Conservation (phyloP, 2,888 invertebrate species). For the Pyrgus malvae region DNA sequence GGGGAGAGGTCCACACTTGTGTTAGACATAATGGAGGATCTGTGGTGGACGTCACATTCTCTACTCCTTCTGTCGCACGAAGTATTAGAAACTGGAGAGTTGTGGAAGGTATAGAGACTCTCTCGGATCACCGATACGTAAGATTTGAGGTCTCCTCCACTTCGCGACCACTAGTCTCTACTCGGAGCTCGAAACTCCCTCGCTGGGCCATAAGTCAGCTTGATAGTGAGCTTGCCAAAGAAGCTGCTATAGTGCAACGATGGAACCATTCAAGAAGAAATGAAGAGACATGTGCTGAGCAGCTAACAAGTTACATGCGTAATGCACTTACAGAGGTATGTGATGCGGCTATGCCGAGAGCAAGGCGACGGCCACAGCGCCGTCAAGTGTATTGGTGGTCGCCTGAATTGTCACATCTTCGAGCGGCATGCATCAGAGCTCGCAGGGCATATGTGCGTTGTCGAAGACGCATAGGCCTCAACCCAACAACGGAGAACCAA, state of each 20-base stretch:
- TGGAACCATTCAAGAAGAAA: constrained; percentile 6
- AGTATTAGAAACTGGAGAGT: neutral
- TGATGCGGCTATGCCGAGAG: constrained; percentile 32
- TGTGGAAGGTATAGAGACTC: neutral
- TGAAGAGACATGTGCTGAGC: neutral
- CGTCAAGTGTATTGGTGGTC: constrained; percentile 32
- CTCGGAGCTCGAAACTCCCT: neutral
- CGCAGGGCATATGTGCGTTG: constrained; percentile 22
- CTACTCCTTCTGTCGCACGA: neutral
- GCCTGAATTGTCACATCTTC: constrained; percentile 21
- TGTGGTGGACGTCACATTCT: neutral
- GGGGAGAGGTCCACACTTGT: neutral
- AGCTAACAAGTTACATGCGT: constrained; percentile 12
- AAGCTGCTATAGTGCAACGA: constrained; percentile 28
- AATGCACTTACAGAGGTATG: constrained; percentile 17
- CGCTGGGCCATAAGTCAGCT: constrained; percentile 27
- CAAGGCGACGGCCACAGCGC: neutral
- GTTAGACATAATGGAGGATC: neutral
- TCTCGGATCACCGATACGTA: neutral
- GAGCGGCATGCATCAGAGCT: constrained; percentile 4
- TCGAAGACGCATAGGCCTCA: constrained; percentile 8
- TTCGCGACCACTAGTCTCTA: too few relatives aligned
- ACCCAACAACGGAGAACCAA: neutral
- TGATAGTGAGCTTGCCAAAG: constrained; percentile 15
- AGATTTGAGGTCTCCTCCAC: neutral